phyloP scores from a whole-genome alignment of 1,140 invertebrate genomes.

The Portunus trituberculatus region DNA sequence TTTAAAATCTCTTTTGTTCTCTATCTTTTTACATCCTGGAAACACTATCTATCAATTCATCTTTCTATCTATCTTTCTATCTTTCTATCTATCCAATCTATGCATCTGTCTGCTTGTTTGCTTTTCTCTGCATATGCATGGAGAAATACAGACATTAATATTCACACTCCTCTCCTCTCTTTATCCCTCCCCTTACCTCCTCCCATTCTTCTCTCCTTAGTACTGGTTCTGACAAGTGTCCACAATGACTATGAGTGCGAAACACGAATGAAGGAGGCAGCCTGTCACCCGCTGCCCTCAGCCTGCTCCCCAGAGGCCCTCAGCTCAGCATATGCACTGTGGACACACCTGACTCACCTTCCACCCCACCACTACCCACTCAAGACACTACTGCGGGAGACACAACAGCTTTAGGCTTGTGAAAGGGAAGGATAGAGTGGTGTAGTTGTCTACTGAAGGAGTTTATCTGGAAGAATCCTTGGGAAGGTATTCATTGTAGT shows the following conservation, averaged over 20 bases:
- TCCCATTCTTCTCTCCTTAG: not conserved
- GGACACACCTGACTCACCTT: conserved; percentile 52
- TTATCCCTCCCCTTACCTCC: not conserved
- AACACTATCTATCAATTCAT: too few species aligned
- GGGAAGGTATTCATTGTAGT: too few species aligned
- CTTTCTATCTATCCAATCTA: not conserved
- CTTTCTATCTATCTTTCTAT: too few species aligned
- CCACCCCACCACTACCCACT: conserved; percentile 67
- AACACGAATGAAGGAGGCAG: conserved; percentile 63
- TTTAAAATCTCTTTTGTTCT: not conserved
- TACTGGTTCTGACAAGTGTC: conserved; percentile 51
- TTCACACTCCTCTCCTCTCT: not conserved
- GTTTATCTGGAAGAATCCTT: too few species aligned
- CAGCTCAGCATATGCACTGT: conserved; percentile 52
- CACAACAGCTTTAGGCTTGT: conserved; percentile 50
- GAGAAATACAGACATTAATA: not conserved
- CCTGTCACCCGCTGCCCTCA: conserved; percentile 41
- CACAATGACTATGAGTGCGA: conserved; percentile 62
- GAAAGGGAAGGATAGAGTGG: not conserved
- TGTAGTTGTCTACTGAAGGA: too few species aligned
- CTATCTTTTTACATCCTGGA: too few species aligned
- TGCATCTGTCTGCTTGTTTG: not conserved
- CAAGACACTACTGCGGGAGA: conserved; percentile 58
- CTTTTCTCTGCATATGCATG: not conserved
- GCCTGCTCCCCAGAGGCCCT: conserved; percentile 23